A percentile compares a stretch with the other conserved stretches of the same genome.
Evolutionary conservation across 2,797 vertebrate genomes (phyloP).

Genomic region (Oreochromis mossambicus): DNA sequence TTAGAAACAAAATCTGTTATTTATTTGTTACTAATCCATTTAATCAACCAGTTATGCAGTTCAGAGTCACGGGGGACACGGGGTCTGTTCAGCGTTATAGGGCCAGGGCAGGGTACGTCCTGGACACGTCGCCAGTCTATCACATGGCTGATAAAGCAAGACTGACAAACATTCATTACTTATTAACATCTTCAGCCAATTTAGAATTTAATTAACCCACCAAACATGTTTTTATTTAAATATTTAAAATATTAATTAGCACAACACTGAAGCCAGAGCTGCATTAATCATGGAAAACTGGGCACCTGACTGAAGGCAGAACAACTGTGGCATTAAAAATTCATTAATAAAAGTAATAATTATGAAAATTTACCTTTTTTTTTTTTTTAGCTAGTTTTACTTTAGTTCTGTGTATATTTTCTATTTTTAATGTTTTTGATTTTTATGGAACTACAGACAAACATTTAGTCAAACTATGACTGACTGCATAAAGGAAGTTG

Average conservation of each 20-base stretch:
- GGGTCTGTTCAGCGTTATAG: background rate
- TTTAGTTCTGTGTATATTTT: background rate
- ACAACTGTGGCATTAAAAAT: background rate
- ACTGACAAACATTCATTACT: background rate
- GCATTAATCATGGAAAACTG: background rate
- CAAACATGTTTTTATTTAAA: background rate
- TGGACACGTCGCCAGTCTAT: background rate
- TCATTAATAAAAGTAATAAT: background rate
- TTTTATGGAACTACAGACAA: background rate
- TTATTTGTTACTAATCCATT: background rate
- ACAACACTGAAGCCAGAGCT: background rate
- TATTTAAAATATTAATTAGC: background rate
- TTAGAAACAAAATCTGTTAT: background rate
- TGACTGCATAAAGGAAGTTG: background rate
- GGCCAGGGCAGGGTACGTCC: background rate
- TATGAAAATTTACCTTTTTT: background rate
- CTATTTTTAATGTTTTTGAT: rapidly evolving
- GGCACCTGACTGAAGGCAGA: background rate
- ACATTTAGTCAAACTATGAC: rapidly evolving
- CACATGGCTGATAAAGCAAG: background rate
- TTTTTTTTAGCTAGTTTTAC: background rate
- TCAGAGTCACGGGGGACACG: background rate
- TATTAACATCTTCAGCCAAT: background rate
- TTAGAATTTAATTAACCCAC: background rate
- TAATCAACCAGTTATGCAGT: background rate